Percentiles rank a stretch among this genome's conserved stretches.
phyloP scores from a whole-genome alignment of 2,113 vertebrate genomes.

The Pseudopipra pipra region DNA sequence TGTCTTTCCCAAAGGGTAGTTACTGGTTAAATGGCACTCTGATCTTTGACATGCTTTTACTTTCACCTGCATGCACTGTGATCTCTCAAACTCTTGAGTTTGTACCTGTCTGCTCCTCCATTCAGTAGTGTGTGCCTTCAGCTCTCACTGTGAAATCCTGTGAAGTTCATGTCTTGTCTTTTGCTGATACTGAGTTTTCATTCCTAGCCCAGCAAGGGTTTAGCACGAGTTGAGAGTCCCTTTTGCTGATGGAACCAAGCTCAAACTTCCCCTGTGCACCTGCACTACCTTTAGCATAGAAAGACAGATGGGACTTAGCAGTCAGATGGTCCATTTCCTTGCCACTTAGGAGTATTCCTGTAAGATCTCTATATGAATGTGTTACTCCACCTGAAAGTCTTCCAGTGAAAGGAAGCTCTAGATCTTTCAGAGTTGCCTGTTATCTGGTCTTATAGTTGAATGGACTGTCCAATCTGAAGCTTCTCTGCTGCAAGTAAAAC shows the following conservation, averaged over 20 bases:
- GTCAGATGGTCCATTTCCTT: background rate
- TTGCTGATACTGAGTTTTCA: background rate
- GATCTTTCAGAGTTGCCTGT: background rate
- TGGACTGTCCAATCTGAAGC: background rate
- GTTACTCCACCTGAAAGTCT: background rate
- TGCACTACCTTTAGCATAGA: background rate
- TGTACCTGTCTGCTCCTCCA: background rate
- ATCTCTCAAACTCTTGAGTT: background rate
- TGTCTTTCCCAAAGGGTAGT: background rate
- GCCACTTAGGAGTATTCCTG: background rate
- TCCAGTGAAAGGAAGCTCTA: background rate
- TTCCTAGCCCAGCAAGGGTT: background rate
- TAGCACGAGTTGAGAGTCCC: background rate
- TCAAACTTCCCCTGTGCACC: rapidly evolving
- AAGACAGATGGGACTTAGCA: background rate
- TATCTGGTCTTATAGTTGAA: background rate
- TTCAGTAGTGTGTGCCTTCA: background rate
- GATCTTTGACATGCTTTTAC: background rate
- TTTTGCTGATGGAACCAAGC: background rate
- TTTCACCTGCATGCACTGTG: background rate
- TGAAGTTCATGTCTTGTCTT: background rate
- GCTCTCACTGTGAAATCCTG: background rate
- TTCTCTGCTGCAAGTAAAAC: background rate
- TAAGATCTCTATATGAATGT: background rate
- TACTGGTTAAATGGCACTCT: background rate